Evolutionary conservation across 2,888 invertebrate species (phyloP), one percentile per base, ranked within the genome.

Genomic region (Malthinus flaveolus): DNA sequence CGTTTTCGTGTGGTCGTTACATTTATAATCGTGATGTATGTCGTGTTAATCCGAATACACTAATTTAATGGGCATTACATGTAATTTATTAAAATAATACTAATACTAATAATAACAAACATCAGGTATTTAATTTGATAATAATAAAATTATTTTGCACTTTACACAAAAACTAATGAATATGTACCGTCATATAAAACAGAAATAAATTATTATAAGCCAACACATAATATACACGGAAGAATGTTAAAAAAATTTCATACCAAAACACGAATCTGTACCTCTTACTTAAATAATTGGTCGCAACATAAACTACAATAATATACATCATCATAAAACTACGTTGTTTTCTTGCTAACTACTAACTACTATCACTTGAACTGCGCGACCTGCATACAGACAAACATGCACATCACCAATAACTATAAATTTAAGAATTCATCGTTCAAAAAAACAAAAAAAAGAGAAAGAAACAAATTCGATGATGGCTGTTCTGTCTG

Each of bases 401-500:
- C 77, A 77, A 76, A 77, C 76, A 79, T 79, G 76, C 79, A 79
- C 79, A 79, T 80, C 79, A 78, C 76, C 77, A 77, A 60, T 54
- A 60, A 56, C 51, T 59, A 48, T 53, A 47, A 56, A 66, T 63
- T 62, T 63, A 63, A 66, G 65, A 65, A 61, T 61, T 63, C 65
- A 39, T 39, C 47, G 23, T 60, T 57, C 61, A 63, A 59, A 42
- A 42, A 42, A 39, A 39, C 12, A 39, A n/a, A 5, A 39, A 35
- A 35, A 10, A 55, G 62, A 56, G n/a, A 63, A 64, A 67, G 67
- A 68, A 66, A 68, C 69, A 73, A 64, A 73, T 74, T 13, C 23
- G 76, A 78, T 55, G 55, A 77, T 80, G 81, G 81, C 79, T 82
- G 81, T 82, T 81, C 80, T 83, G 82, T 82, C 82, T 83, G 83